Percentiles rank a stretch among this genome's conserved stretches.
phyloP scores from a whole-genome alignment of 2,113 vertebrate species.

The Cephalophus harveyi region DNA sequence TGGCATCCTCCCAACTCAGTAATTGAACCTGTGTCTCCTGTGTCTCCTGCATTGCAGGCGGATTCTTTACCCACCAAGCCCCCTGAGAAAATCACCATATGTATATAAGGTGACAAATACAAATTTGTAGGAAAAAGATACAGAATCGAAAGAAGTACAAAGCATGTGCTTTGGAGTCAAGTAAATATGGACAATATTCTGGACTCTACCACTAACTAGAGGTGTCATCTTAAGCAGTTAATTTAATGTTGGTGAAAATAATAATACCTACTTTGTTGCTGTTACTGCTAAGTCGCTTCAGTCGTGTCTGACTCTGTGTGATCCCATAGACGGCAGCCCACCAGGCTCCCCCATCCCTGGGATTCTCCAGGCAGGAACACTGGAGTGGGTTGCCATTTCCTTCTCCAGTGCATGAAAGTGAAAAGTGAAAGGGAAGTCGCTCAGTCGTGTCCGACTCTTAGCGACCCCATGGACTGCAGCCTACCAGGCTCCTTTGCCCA shows the following conservation, averaged over 20 bases:
- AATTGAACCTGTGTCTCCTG: neutral
- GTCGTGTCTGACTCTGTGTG: rapidly evolving
- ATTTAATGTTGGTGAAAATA: neutral
- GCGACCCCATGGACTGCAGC: too few species aligned
- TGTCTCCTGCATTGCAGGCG: neutral
- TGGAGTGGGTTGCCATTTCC: too few species aligned
- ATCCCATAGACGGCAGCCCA: too few species aligned
- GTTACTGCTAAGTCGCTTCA: too few species aligned
- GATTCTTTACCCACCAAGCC: neutral
- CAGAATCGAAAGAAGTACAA: neutral
- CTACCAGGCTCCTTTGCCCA: too few species aligned
- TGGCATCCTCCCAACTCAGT: rapidly evolving
- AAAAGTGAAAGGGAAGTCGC: too few species aligned
- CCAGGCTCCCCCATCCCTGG: too few species aligned
- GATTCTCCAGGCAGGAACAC: too few species aligned
- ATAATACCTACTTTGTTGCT: neutral
- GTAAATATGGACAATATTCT: neutral
- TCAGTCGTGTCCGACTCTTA: too few species aligned
- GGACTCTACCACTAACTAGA: neutral
- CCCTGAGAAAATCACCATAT: neutral
- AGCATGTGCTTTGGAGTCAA: neutral
- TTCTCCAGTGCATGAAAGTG: too few species aligned
- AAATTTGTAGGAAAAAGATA: neutral
- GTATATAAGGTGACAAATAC: neutral
- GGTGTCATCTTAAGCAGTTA: neutral